Evolutionary conservation across 2,797 vertebrate genomes (phyloP), one percentile per base, ranked within the genome.

Genomic region (Sebastolobus altivelis): DNA sequence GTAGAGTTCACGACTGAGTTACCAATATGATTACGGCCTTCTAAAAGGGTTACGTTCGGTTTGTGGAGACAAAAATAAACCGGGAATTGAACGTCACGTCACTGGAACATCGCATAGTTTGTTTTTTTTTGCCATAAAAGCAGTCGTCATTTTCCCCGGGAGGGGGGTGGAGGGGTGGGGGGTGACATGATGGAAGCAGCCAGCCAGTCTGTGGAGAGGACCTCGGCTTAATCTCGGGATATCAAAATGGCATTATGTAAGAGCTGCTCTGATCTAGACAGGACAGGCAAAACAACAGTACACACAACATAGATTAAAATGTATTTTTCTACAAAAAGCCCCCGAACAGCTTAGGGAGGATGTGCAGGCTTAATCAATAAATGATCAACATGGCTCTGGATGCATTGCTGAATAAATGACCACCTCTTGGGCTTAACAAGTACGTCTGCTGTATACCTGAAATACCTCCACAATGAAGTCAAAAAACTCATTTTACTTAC

Each of bases 191-290:
- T 87, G 85, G 68, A 75, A 76, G 65, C 80, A 75, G 85, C 67
- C 76, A 72, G 79, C 65, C 88, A 79, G 87, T 88, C 72, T 87
- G 81, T 58, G 72, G 70, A 85, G 81, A 79, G 63, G 87, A 92
- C 88, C 89, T 81, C 81, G 3, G 77, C 66, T 83, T 94, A 94
- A 94, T 95, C 94, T 92, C 83, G 80, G 81, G 81, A 88, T 91
- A 94, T 94, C 92, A 92, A 94, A 94, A 94, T 91, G 89, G 86
- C 77, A 78, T 95, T 95, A 94, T 87, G 86, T 92, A 94, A 95
- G 85, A 80, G 78, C 72, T 77, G 82, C 75, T 80, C 86, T 86
- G 84, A 92, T 92, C 85, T 73, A 68, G 65, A 74, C 75, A 79
- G 81, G 58, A 84, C 75, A 67, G 60, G 75, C 67, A 80, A 77